Conservation (phyloP, 2,888 invertebrate genomes). For the Metallyticus violacea region DNA sequence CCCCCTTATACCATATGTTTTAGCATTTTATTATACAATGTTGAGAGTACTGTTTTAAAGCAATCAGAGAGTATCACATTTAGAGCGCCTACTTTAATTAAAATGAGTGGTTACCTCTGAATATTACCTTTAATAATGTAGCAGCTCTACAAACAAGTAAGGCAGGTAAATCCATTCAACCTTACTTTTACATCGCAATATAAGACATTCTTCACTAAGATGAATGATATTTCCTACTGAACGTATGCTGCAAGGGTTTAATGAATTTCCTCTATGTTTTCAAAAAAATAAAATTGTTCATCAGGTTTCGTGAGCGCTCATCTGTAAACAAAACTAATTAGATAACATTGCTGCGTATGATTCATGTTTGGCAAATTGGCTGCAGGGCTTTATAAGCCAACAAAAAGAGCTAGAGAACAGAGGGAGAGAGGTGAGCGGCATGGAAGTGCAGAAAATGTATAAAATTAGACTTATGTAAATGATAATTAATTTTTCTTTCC, state of each 20-base stretch:
- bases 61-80: too few species aligned
- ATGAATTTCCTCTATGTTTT: not conserved
- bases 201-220: too few species aligned
- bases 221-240: not conserved
- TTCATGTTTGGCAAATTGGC: not conserved
- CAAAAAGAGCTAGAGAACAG: not conserved
- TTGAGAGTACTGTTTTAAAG: too few species aligned
- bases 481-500: not conserved
- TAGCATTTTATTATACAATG: too few species aligned
- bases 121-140: too few species aligned
- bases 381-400: not conserved
- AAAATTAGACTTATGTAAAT: not conserved
- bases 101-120: too few species aligned
- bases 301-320: not conserved
- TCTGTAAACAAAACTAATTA: slow-evolving; percentile 2
- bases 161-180: too few species aligned
- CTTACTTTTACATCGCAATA: not conserved
- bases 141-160: too few species aligned
- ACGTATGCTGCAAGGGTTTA: not conserved
- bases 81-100: too few species aligned
- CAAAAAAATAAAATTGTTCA: not conserved
- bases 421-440: not conserved
- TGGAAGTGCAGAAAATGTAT: not conserved
- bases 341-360: not conserved
- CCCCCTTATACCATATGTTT: too few species aligned